A percentile compares a stretch with the other conserved stretches of the same genome.
These are phyloP conservation scores for Tricholauxania praeusta DNA, from an alignment of 2,888 invertebrate genomes.

Conservation along the genomic window DNA sequence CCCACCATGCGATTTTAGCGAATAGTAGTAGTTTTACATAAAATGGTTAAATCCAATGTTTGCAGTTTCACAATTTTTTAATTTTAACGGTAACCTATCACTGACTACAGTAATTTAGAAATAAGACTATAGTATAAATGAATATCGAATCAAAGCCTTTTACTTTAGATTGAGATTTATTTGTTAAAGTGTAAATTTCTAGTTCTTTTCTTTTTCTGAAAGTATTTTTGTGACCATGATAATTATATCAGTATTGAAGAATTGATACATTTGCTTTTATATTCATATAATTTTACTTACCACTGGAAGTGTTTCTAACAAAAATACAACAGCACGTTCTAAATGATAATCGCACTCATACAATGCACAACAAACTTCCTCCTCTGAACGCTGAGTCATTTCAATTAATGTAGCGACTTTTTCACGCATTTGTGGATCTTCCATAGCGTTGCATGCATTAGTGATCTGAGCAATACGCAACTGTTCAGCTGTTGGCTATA, in stretches of 20 bases:
- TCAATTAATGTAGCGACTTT: constrained; percentile 88
- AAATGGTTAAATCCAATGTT: too few relatives aligned
- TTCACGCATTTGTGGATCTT: constrained; percentile 74
- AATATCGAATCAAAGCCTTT: too few relatives aligned
- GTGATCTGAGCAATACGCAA: constrained; percentile 87
- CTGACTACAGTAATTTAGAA: too few relatives aligned
- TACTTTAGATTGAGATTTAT: too few relatives aligned
- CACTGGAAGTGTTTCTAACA: constrained; percentile 67
- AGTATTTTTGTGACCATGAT: too few relatives aligned
- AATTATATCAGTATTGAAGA: too few relatives aligned
- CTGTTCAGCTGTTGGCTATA: constrained; percentile 84
- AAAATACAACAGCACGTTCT: constrained; percentile 73
- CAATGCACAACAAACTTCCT: constrained; percentile 91
- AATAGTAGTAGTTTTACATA: too few relatives aligned
- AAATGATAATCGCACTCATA: constrained; percentile 94
- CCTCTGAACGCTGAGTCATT: constrained; percentile 89
- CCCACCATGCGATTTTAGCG: too few relatives aligned
- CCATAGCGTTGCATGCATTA: constrained; percentile 71
- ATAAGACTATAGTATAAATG: too few relatives aligned
- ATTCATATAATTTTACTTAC: constrained; percentile 50
- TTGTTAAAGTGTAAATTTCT: neutral
- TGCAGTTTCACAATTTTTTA: too few relatives aligned
- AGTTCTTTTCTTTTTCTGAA: neutral
- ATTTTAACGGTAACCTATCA: too few relatives aligned
- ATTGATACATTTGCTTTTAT: too few relatives aligned